Base-by-base conservation (phyloP, 2,113 vertebrate genomes). In the Fulmarus glacialis region DNA sequence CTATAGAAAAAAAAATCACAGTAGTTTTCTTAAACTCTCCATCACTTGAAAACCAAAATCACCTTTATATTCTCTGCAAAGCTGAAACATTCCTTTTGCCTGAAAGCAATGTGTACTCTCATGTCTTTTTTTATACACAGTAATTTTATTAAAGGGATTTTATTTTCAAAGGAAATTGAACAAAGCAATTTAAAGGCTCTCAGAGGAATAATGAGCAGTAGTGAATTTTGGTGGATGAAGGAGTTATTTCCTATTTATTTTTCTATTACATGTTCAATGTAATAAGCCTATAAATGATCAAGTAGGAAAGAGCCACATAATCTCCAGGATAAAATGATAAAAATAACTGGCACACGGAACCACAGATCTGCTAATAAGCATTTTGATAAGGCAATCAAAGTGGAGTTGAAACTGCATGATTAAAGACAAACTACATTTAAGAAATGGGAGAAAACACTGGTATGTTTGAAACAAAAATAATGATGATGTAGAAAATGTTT, bases 121-220 rank as follows among this genome's bases (percentile, higher is more conserved):
- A 8, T 68, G 56, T 21, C 74, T 87, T 78, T 93, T 94, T 94
- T 88, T 47, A 80, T 58, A 62, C 14, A 40, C 73, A 66, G 67
- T 91, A 87, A 97, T 91, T 96, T 95, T 94, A 96, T 95, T 93
- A 87, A 70, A 42, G 24, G 43, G 48, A 78, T 58, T 92, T 93
- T 95, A 68, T 95, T 95, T 97, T 92, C 85, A 59, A 72, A 94
- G 36, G 59, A 97, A 90, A 96, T 71, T 87, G 82, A 91, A 96
- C 59, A 83, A 96, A 91, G 56, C 38, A 70, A 86, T 94, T 85
- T 89, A 93, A 97, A 93, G 20, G 42, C 81, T 90, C 90, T 96
- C 86, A 81, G 34, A 94, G 73, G 59, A 96, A 87, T 93, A 94
- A 92, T 60, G 59, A 94, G 43, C 60, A 96, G n/a, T 67, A 72